phyloP scores from a whole-genome alignment of 2,888 invertebrate genomes.

The Leptinotarsa haldemani region DNA sequence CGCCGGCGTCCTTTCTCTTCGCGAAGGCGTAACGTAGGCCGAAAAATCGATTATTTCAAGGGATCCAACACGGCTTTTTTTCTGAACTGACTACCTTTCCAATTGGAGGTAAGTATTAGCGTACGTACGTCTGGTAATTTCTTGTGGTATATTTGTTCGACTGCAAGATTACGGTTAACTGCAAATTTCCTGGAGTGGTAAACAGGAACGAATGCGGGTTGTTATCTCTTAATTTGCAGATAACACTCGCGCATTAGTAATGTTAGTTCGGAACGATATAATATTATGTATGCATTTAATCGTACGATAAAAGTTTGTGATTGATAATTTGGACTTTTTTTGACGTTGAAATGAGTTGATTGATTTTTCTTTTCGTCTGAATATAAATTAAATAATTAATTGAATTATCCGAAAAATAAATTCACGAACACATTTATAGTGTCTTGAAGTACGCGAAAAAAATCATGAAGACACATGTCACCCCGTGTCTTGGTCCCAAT shows the following conservation, averaged over 20 bases:
- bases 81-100: background rate
- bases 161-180: constrained; percentile 7
- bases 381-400: no score
- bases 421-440: no score
- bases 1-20: constrained; percentile 20
- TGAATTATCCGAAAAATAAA: no score
- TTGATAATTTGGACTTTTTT: constrained; percentile 1
- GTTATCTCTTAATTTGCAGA: constrained; percentile 8
- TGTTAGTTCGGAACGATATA: background rate
- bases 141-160: background rate
- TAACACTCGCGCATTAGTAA: constrained; percentile 14
- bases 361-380: no score
- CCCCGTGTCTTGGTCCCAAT: no score
- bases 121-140: background rate
- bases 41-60: constrained; percentile 58
- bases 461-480: no score
- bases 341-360: no score
- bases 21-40: constrained; percentile 62
- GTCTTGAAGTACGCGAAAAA: no score
- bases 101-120: background rate
- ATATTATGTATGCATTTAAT: constrained; percentile 6
- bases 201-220: constrained; percentile 6
- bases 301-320: background rate
- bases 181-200: constrained; percentile 11
- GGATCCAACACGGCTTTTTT: constrained; percentile 10